phyloP scores from a whole-genome alignment of 2,888 invertebrate species.

The Digitonthophagus gazella region DNA sequence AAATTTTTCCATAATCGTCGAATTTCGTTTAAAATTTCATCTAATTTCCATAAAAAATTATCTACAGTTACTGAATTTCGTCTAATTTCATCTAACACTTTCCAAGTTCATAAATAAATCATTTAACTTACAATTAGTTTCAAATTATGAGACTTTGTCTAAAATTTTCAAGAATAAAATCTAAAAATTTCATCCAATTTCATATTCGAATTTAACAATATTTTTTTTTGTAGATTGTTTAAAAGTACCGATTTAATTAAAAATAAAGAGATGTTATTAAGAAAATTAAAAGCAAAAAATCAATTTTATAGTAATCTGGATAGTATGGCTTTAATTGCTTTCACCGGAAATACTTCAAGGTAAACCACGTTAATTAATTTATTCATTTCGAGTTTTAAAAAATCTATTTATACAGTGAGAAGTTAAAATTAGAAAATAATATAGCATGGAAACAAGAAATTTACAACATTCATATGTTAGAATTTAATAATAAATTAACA shows the following conservation, averaged over 20 bases:
- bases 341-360: constrained; percentile 27
- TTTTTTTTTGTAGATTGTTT: constrained; percentile 53
- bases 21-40: too few species aligned
- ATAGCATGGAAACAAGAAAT: constrained; percentile 17
- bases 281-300: constrained; percentile 56
- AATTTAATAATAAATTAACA: constrained; percentile 10
- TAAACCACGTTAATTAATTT: constrained; percentile 26
- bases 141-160: too few species aligned
- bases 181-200: background rate
- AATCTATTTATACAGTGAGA: constrained; percentile 17
- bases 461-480: background rate
- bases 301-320: constrained; percentile 47
- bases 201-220: background rate
- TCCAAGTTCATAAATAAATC: too few species aligned
- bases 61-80: too few species aligned
- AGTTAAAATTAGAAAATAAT: constrained; percentile 20
- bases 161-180: too few species aligned
- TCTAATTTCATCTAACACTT: too few species aligned
- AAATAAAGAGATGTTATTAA: constrained; percentile 56
- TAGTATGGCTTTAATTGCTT: constrained; percentile 27
- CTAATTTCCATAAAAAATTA: too few species aligned
- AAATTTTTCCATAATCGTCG: too few species aligned
- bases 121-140: too few species aligned
- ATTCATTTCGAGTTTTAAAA: background rate
- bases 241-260: constrained; percentile 59